Base-by-base conservation (phyloP, 64 coral and sea anemone genomes). In the Actinia tenebrosa region DNA sequence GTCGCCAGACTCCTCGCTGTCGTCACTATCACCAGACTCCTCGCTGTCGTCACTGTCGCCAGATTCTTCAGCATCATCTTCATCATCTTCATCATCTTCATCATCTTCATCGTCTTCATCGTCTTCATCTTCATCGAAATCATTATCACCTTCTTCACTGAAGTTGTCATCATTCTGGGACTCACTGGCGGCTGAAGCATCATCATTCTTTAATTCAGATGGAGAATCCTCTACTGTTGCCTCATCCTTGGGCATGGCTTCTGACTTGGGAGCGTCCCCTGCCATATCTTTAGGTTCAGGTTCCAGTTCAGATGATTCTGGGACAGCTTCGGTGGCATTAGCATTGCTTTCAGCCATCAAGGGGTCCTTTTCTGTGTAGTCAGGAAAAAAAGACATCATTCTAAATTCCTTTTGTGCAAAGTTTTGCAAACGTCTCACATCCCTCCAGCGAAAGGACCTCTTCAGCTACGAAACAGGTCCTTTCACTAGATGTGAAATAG, bases 251-350 rank as follows among this genome's bases (percentile, higher is more conserved):
- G 45, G 44, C 66, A 11, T 7, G 10, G 82, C 27, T 0, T 58
- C 16, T 15, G 20, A 45, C 16, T 6, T 56, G 18, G 60, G 7
- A 37, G 68, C 22, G 3, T 45, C 58, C 45, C 60, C 44, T 6
- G 81, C 56, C 56, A 58, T 82, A 10, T 53, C 53, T 4, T 59
- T 77, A 3, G 45, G 44, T 23, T 84, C 82, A 20, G 90, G 86
- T 45, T 92, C 90, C 3, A 92, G 60, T 46, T 91, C 90, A 83
- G 90, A 91, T 53, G 79, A 46, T 20, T 92, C 90, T 37, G 86
- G 80, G 71, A 86, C 82, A 4, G 62, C 62, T 25, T 86, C 85
- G 55, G 85, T 68, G 66, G 85, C 79, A 22, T 81, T 81, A 64
- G 56, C 66, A 79, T 56, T 66, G 18, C 2, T n/a, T 26, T 50